Base-by-base conservation (phyloP, 2,888 invertebrate species). In the Thecophora atra region DNA sequence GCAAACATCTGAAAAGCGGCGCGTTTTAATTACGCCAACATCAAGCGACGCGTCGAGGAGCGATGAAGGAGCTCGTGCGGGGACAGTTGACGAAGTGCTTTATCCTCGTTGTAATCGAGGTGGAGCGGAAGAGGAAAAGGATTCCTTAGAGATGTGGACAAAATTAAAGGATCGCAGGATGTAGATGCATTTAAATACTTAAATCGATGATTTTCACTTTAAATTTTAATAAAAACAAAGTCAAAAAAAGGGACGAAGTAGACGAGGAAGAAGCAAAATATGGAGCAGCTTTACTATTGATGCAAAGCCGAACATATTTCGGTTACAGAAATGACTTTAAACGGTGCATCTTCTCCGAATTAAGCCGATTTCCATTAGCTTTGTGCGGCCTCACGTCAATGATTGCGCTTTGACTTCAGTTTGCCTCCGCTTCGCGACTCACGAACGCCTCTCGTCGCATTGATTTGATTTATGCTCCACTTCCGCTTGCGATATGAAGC, bases 391-490 rank as follows among this genome's bases (percentile, higher is more conserved):
- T 1, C n/a, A 17, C n/a, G 13, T 47, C 17, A 47, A n/a, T n/a
- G 17, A 47, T 2, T n/a, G 17, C 1, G n/a, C 15, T n/a, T n/a
- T 47, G 47, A 15, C n/a, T 47, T 15, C 47, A 17, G 8, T 11
- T 21, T 24, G 54, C n/a, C 54, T 54, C 3, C 54, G 54, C 54
- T 19, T n/a, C 7, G 24, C 54, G 54, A 54, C 11, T 21, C 21
- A 13, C 21, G 54, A 21, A 21, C 54, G 24, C 21, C 19, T 17
- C 11, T 21, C 60, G n/a, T 8, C 3, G 24, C 69, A 28, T 78
- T 79, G 80, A 81, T 83, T 81, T 82, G 81, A 83, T 83, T 83
- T 83, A 82, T 78, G 81, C 80, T 81, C 81, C 81, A 83, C 81
- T 83, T 83, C 84, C 83, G 81, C 77, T 78, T 80, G 82, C 80